A percentile compares a stretch with the other conserved stretches of the same genome.
phyloP scores from a whole-genome alignment of 2,797 vertebrate genomes.

The Enoplosus armatus region DNA sequence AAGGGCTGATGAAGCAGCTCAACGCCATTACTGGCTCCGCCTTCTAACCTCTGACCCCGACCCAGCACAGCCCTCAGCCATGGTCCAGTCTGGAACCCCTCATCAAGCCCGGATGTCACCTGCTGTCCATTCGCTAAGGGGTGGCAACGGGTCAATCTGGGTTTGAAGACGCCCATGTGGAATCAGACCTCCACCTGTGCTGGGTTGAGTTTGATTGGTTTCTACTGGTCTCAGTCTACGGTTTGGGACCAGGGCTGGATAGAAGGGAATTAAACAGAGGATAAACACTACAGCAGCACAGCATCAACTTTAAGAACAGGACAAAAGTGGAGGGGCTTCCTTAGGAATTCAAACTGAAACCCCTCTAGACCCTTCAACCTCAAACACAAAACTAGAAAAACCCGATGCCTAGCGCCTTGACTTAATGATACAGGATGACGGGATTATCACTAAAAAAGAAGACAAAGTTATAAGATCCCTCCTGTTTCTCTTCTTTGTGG shows the following conservation, averaged over 20 bases:
- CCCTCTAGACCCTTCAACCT: slow-evolving; percentile 47
- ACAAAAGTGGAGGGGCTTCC: slow-evolving; percentile 41
- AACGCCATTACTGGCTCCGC: slow-evolving; percentile 98
- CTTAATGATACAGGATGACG: slow-evolving; percentile 45
- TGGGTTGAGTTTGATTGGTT: slow-evolving; percentile 47
- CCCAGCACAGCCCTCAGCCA: slow-evolving; percentile 27
- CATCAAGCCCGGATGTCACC: slow-evolving; percentile 47
- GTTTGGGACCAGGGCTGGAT: slow-evolving; percentile 26
- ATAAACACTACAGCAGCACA: slow-evolving; percentile 44
- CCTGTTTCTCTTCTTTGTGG: slow-evolving; percentile 64
- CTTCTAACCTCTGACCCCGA: slow-evolving; percentile 84
- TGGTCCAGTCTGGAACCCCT: slow-evolving; percentile 36
- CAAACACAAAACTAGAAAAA: slow-evolving; percentile 56
- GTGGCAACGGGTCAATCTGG: slow-evolving; percentile 25
- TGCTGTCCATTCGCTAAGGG: slow-evolving; percentile 6
- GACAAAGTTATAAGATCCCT: slow-evolving; percentile 33
- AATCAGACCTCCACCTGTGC: slow-evolving; percentile 41
- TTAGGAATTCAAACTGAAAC: slow-evolving; percentile 48
- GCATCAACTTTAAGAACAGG: slow-evolving; percentile 50
- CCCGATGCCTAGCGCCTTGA: slow-evolving; percentile 43
- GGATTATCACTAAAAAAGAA: slow-evolving; percentile 51
- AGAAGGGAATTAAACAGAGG: slow-evolving; percentile 30
- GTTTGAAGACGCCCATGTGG: slow-evolving; percentile 53
- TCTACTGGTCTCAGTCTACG: slow-evolving; percentile 38
- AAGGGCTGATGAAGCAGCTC: slow-evolving; percentile 98